These are phyloP conservation scores for Drosophila cognata DNA, from an alignment of 2,888 invertebrate genomes.

Conservation along the genomic window DNA sequence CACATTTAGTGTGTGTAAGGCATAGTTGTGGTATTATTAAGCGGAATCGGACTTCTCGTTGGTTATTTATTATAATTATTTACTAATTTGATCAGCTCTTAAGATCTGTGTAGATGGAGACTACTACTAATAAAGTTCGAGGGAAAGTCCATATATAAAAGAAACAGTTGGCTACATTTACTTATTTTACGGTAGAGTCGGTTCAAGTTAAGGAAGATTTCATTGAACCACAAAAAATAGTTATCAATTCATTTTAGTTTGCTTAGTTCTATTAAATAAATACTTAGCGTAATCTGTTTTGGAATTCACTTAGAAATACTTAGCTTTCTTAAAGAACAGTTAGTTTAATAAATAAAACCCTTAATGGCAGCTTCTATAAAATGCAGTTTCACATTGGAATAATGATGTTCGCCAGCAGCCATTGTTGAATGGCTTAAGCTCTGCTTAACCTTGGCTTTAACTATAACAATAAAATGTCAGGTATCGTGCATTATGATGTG, in stretches of 20 bases:
- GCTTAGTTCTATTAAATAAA: not conserved
- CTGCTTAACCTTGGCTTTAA: constrained; percentile 46
- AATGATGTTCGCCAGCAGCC: constrained; percentile 10
- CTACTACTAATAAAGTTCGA: not conserved
- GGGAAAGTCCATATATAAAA: not conserved
- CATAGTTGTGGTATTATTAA: not conserved
- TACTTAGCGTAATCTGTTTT: not conserved
- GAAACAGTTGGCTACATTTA: not conserved
- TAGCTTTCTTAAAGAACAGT: not conserved
- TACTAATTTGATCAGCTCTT: not conserved
- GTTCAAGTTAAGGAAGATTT: not conserved
- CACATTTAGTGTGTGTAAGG: fast-evolving
- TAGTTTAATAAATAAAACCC: not conserved
- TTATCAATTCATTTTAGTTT: not conserved
- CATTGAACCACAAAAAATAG: not conserved
- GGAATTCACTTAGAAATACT: not conserved
- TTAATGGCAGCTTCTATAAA: not conserved
- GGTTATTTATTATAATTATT: not conserved
- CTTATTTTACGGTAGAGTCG: not conserved
- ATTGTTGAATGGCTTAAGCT: constrained; percentile 25
- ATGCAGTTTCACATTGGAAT: not conserved
- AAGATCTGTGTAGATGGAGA: not conserved
- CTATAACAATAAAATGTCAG: constrained; percentile 54
- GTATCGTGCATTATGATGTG: constrained; percentile 59
- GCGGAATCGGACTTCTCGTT: not conserved